phyloP scores from a whole-genome alignment of 2,113 vertebrate species.

The Pampusana beccarii region DNA sequence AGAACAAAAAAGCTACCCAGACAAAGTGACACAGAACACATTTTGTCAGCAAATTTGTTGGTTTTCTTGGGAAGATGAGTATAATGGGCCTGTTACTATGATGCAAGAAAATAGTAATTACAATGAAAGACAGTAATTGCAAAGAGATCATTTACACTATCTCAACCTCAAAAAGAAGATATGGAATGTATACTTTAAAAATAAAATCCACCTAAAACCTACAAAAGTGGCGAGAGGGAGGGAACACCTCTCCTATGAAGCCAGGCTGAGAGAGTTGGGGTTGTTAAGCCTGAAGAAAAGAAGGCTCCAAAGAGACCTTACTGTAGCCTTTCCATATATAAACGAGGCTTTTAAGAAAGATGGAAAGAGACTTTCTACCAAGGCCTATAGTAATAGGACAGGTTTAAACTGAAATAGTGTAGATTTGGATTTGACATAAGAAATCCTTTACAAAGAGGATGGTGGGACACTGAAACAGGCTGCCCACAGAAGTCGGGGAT shows the following conservation, averaged over 20 bases:
- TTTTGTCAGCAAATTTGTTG: background rate
- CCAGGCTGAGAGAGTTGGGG: background rate
- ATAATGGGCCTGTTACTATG: background rate
- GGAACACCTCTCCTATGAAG: background rate
- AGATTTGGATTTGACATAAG: background rate
- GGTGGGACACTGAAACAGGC: too few species aligned
- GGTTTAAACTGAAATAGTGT: background rate
- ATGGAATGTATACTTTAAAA: background rate
- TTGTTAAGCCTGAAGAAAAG: background rate
- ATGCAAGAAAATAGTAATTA: background rate
- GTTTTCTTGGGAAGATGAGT: background rate
- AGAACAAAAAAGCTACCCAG: background rate
- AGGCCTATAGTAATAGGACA: background rate
- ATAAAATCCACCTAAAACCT: background rate
- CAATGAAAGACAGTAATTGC: background rate
- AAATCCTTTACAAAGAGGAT: background rate
- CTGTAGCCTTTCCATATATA: fast-evolving
- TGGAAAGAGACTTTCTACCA: background rate
- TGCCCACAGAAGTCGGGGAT: background rate
- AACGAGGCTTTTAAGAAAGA: background rate
- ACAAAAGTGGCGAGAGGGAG: background rate
- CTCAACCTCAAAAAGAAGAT: background rate
- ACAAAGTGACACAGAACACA: background rate
- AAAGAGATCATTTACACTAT: background rate
- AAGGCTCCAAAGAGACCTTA: background rate